Base-by-base conservation (phyloP, 1,140 invertebrate genomes). In the Drosophila leontia region DNA sequence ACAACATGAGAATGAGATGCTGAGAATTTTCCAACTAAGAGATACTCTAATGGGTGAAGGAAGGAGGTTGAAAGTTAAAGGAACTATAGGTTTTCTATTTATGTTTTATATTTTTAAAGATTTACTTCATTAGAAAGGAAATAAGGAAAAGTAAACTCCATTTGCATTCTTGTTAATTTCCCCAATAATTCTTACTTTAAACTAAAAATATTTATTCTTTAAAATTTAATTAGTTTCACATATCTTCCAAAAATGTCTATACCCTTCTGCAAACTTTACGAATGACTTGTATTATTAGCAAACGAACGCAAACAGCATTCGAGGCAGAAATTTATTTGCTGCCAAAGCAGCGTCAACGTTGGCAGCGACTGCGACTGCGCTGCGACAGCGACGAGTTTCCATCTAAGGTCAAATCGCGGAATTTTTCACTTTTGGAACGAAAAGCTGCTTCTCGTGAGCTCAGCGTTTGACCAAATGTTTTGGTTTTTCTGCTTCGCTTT, bases 391-490 rank as follows among this genome's bases (percentile, higher is more conserved):
- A 85, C 85, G 78, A 90, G 85, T 90, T 90, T 90, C 85, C 85
- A 88, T 90, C 83, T 90, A 90, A 90, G 85, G 85, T 90, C 85
- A 90, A 76, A 78, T 69, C 67, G 78, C 75, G 65, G 78, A 68
- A 90, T 90, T 90, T 90, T 90, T 90, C 86, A 75, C 56, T 70
- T 63, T 80, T 65, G 70, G 61, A 76, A 69, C 85, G 75, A 79
- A 90, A 90, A 90, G 81, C 79, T 81, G 85, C 60, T 90, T 82
- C 79, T 85, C 71, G 75, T 83, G 64, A 78, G 75, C 58, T 76
- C 82, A 44, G 42, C 59, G 39, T 50, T 53, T 90, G 84, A 69
- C 84, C 84, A 90, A 90, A 79, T 65, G 61, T 51, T 79, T 75
- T 47, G 67, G 67, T 72, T 69, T 58, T 78, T 39, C 53, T 77